A percentile compares a stretch with the other conserved stretches of the same genome.
Evolutionary conservation across 1,140 invertebrate species (phyloP).

Genomic region (Charaxes varanes): DNA sequence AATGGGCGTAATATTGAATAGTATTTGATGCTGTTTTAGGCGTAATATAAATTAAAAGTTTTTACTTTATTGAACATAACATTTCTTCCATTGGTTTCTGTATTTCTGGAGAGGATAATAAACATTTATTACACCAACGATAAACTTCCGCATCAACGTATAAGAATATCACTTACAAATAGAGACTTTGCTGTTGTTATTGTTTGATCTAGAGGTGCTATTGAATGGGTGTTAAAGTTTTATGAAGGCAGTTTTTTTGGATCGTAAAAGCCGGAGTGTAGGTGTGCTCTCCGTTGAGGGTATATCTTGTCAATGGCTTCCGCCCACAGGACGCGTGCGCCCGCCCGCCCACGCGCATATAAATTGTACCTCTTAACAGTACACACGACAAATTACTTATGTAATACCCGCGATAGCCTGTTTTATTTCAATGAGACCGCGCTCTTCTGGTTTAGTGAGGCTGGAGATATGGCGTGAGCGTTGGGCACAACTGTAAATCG

Average conservation of each 20-base stretch:
- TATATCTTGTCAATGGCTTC: conserved; percentile 56
- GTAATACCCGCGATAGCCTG: conserved; percentile 32
- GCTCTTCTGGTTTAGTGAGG: no score
- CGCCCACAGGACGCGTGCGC: conserved; percentile 44
- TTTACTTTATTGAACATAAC: no score
- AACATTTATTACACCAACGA: no score
- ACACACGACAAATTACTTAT: conserved; percentile 54
- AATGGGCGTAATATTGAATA: no score
- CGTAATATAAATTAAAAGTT: no score
- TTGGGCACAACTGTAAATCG: no score
- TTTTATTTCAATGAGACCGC: conserved; percentile 36
- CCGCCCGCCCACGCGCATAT: conserved; percentile 53
- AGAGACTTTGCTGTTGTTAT: conserved; percentile 12
- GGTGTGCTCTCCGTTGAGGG: conserved; percentile 39
- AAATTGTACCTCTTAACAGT: conserved; percentile 62
- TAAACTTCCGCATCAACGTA: conserved; percentile 1
- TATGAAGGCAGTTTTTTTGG: conserved; percentile 43
- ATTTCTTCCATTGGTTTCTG: no score
- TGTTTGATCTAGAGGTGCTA: conserved; percentile 23
- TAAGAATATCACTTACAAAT: conserved; percentile 1
- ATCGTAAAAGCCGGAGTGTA: conserved; percentile 27
- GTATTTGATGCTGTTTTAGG: no score
- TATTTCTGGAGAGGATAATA: no score
- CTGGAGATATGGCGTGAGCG: conserved; percentile 2
- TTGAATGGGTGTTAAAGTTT: conserved; percentile 40